phyloP scores from a whole-genome alignment of 2,113 vertebrate genomes.

The Steatornis caripensis region DNA sequence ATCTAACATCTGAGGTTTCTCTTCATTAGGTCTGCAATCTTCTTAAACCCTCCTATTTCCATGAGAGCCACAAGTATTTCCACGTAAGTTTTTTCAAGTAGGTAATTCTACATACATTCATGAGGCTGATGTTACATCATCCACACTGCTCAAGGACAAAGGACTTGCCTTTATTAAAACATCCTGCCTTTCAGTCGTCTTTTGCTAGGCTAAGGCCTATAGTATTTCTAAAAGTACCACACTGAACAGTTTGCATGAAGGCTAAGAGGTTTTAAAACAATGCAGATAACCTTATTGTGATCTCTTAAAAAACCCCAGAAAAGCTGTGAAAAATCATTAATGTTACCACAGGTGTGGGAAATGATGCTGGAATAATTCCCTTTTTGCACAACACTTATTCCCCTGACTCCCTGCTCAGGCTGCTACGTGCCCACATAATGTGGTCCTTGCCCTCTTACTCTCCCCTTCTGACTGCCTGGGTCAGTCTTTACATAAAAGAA shows the following conservation, averaged over 20 bases:
- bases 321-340: slow-evolving; percentile 28
- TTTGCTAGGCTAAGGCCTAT: not conserved
- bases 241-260: not conserved
- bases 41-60: not conserved
- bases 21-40: slow-evolving; percentile 27
- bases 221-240: not conserved
- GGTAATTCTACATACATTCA: slow-evolving; percentile 24
- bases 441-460: slow-evolving; percentile 63
- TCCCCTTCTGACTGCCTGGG: slow-evolving; percentile 65
- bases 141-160: slow-evolving; percentile 14
- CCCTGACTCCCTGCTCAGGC: slow-evolving; percentile 8
- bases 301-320: not conserved
- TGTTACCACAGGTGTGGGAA: slow-evolving; percentile 58
- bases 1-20: slow-evolving; percentile 1
- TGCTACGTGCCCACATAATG: slow-evolving; percentile 54
- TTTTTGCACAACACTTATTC: slow-evolving; percentile 37
- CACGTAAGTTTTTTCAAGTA: not conserved
- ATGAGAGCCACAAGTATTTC: slow-evolving; percentile 15
- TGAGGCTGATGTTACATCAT: slow-evolving; percentile 38
- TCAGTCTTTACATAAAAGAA: slow-evolving; percentile 64
- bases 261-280: not conserved
- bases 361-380: slow-evolving; percentile 46
- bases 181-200: not conserved
- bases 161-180: slow-evolving; percentile 20
- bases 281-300: not conserved